These are phyloP conservation scores for Drosophila lacertosa DNA, from an alignment of 1,140 invertebrate species.

Conservation along the genomic window DNA sequence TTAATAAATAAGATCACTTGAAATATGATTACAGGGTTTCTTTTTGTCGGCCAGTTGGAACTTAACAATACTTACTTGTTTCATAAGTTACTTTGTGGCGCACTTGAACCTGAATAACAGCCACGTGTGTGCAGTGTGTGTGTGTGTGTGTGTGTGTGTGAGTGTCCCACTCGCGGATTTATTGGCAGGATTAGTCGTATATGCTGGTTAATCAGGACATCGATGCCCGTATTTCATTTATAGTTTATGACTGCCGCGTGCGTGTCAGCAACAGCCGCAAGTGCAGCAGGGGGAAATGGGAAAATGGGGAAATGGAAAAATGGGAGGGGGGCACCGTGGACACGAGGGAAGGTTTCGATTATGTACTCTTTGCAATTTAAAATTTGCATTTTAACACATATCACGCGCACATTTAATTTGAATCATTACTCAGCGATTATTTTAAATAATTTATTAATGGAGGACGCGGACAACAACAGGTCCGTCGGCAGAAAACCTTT, in stretches of 20 bases:
- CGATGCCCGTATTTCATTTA: constrained; percentile 16
- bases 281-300: too few relatives aligned
- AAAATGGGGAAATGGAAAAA: too few relatives aligned
- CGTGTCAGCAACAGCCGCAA: constrained; percentile 22
- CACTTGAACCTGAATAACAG: constrained; percentile 28
- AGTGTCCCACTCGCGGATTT: not conserved
- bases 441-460: constrained; percentile 1
- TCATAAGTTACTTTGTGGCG: constrained; percentile 1
- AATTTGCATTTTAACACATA: not conserved
- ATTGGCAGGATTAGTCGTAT: constrained; percentile 8
- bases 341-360: not conserved
- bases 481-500: constrained; percentile 23
- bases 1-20: too few relatives aligned
- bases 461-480: not conserved
- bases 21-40: not conserved
- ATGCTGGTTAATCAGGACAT: constrained; percentile 4
- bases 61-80: not conserved
- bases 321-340: not conserved
- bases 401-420: constrained; percentile 6
- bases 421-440: not conserved
- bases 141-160: not conserved
- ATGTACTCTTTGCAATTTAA: not conserved
- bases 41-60: not conserved
- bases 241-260: constrained; percentile 10
- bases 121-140: not conserved